These are phyloP conservation scores for Drosophila oshimai DNA, from an alignment of 1,140 invertebrate species.

Conservation along the genomic window DNA sequence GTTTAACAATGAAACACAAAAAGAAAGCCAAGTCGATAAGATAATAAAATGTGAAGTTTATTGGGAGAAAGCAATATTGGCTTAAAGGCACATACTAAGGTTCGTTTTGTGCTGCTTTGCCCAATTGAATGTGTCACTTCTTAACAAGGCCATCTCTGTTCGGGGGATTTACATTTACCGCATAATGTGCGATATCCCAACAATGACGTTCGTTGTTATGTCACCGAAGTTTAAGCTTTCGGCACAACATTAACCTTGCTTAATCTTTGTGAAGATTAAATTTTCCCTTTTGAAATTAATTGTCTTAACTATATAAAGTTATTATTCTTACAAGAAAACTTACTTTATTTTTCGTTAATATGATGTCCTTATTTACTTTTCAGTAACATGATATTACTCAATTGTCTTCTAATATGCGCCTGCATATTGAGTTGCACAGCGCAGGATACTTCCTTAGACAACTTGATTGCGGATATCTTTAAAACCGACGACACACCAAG, in stretches of 20 bases:
- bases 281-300: no score
- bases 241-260: no score
- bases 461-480: constrained; percentile 61
- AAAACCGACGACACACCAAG: constrained; percentile 32
- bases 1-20: no score
- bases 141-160: no score
- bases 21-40: not conserved
- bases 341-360: not conserved
- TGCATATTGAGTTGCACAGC: constrained; percentile 19
- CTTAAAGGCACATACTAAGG: not conserved
- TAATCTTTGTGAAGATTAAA: not conserved
- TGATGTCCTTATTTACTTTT: not conserved
- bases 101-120: not conserved
- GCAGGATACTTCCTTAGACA: constrained; percentile 52
- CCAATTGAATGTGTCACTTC: not conserved
- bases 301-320: no score
- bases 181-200: not conserved
- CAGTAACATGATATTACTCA: constrained; percentile 28
- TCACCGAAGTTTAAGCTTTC: not conserved
- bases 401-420: constrained; percentile 31
- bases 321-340: no score
- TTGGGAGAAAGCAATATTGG: not conserved
- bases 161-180: not conserved
- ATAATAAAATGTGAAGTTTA: not conserved
- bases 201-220: not conserved